Evolutionary conservation across 1,140 invertebrate genomes (phyloP), one percentile per base, ranked within the genome.

Genomic region (Drosophila funebris): DNA sequence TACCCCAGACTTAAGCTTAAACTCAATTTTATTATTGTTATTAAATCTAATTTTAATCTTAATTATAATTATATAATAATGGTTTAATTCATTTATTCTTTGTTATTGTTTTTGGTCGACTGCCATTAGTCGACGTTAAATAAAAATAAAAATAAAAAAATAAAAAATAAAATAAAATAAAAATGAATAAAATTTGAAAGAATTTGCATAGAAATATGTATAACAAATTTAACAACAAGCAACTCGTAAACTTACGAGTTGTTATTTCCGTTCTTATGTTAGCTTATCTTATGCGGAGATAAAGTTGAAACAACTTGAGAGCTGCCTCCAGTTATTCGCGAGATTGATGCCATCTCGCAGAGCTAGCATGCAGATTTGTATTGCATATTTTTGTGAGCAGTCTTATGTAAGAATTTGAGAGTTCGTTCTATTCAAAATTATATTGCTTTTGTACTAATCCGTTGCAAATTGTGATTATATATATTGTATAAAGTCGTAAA

Each of bases 351-450:
- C 48, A 48, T 56, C 31, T 41, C 11, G 13, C 16, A 11, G 0
- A 36, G 14, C 27, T 24, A 8, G 43, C 31, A 61, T 61, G 58
- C 31, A 67, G 58, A 60, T 22, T 44, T 67, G 27, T 20, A 50
- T 66, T 66, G 69, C 69, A 67, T 72, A 72, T 44, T 72, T 72
- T 36, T 58, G 18, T 33, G 69, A 2, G 44, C 44, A 3, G 13
- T 3, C 41, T 44, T 53, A 8, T 9, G 24, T 16, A 36, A 44
- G 33, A 22, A 4, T 4, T 22, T 22, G 22, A 22, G 22, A n/a
- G n/a, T n/a, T n/a, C n/a, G 4, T 31, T 31, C 11, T 33, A 11
- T 11, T 33, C 7, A 2, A 8, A 31, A 9, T 31, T 8, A 31
- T 31, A n/a, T n/a, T n/a, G n/a, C 22, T 36, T 13, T 13, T n/a